Evolutionary conservation across 2,113 vertebrate species (phyloP).

Genomic region (Formicarius rufipectus): DNA sequence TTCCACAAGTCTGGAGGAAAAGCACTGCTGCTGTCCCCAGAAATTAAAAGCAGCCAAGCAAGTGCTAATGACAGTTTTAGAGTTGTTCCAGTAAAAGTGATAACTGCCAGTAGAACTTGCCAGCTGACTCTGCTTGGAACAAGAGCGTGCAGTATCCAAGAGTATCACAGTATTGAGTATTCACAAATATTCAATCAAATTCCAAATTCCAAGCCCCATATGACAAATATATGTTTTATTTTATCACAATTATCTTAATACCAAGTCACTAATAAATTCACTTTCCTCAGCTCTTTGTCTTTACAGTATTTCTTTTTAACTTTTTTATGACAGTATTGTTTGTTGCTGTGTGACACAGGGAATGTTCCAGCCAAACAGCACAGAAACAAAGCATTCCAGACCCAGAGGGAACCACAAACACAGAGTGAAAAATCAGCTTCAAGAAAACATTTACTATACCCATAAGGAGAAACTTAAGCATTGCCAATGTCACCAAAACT

Average conservation of each 20-base stretch:
- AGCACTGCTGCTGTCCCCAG: not conserved
- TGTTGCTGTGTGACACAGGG: not conserved
- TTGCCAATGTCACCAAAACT: accelerated
- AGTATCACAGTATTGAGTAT: not conserved
- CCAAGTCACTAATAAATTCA: not conserved
- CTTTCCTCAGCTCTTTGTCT: not conserved
- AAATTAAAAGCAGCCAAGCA: not conserved
- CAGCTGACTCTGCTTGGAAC: not conserved
- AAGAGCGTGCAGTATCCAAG: not conserved
- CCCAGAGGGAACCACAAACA: accelerated
- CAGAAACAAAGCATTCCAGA: not conserved
- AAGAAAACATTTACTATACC: not conserved
- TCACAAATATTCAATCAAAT: not conserved
- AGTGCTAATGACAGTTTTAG: not conserved
- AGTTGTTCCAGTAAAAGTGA: not conserved
- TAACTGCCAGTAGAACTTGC: not conserved
- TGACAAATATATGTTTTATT: not conserved
- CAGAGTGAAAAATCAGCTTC: not conserved
- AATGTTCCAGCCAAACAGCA: not conserved
- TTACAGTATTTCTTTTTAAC: not conserved
- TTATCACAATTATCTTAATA: not conserved
- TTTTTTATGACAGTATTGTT: not conserved
- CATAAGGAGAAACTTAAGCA: not conserved
- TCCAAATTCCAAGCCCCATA: not conserved
- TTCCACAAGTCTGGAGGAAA: not conserved